Evolutionary conservation across 2,113 vertebrate genomes (phyloP).

Genomic region (Gila orcuttii): DNA sequence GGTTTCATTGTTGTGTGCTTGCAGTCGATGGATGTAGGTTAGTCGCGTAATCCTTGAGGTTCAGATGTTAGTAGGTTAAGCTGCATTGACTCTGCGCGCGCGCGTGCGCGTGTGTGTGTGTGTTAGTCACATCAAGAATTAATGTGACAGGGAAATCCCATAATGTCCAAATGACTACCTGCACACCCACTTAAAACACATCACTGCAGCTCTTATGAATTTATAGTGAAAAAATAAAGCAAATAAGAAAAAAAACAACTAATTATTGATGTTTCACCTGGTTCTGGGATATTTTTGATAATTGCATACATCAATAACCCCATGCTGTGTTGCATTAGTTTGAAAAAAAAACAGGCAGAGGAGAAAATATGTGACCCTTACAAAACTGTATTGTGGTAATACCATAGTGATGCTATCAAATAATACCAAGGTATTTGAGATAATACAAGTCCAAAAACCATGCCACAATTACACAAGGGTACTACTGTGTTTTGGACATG

Average conservation of each 20-base stretch:
- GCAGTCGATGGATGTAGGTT: slow-evolving; percentile 68
- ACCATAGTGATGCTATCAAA: neutral
- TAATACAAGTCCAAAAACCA: neutral
- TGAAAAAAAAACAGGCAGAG: neutral
- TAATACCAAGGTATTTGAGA: neutral
- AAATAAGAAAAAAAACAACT: neutral
- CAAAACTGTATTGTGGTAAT: neutral
- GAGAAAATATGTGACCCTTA: neutral
- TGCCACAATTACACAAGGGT: neutral
- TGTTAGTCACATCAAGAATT: neutral
- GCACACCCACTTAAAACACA: neutral
- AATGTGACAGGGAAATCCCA: slow-evolving; percentile 10
- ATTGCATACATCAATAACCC: neutral
- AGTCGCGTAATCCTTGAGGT: slow-evolving; percentile 72
- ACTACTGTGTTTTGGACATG: neutral
- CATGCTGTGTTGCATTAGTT: neutral
- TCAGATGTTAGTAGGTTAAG: slow-evolving; percentile 69
- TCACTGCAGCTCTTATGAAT: neutral
- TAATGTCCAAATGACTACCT: neutral
- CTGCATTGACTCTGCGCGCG: slow-evolving; percentile 24
- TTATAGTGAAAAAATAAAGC: neutral
- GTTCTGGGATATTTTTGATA: neutral
- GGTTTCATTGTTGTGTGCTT: neutral
- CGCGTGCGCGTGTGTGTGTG: slow-evolving; percentile 3
- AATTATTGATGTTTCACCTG: no score